Conservation (phyloP, 1,140 invertebrate genomes). For the Archegozetes longisetosus region DNA sequence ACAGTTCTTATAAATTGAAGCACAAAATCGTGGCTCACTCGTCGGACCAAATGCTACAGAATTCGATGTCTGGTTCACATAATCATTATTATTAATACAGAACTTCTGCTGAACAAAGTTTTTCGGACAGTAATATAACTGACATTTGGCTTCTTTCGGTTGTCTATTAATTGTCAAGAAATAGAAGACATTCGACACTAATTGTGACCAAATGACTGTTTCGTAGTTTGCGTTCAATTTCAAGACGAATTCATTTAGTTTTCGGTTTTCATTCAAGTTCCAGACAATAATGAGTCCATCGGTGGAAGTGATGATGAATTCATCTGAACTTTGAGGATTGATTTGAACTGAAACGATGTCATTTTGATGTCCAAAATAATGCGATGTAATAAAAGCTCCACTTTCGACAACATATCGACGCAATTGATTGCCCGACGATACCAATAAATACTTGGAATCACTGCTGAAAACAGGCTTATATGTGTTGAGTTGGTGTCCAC, state of each 20-base stretch:
- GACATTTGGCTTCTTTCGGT: not conserved
- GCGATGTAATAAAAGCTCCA: not conserved
- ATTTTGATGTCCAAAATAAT: not conserved
- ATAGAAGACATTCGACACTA: not conserved
- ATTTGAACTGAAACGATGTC: constrained; percentile 1
- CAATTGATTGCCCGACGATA: not conserved
- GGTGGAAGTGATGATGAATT: not conserved
- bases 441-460: not conserved
- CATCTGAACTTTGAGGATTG: not conserved
- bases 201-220: not conserved
- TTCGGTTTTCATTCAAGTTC: not conserved
- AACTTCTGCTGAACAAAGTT: not conserved
- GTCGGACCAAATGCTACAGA: not conserved
- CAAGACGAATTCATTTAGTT: not conserved
- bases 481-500: not conserved
- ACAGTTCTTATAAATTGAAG: constrained; percentile 25
- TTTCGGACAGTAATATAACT: not conserved
- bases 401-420: not conserved
- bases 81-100: not conserved
- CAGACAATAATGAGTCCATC: not conserved
- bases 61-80: not conserved
- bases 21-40: not conserved
- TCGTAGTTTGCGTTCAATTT: not conserved
- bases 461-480: not conserved
- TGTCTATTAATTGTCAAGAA: not conserved